Evolutionary conservation across 2,113 vertebrate species (phyloP).

Genomic region (Sakesphorus luctuosus): DNA sequence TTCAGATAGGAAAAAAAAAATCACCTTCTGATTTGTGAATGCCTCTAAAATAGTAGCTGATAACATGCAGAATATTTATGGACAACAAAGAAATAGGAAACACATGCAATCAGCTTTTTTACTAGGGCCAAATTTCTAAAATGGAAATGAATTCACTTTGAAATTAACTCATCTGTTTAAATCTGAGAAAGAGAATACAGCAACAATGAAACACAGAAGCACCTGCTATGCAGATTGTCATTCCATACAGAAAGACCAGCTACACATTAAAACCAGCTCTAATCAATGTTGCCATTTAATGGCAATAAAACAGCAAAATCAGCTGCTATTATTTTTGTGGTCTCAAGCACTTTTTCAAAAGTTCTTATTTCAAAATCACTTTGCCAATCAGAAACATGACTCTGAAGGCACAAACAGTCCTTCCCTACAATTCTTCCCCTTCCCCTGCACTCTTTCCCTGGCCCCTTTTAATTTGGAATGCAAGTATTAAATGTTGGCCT

Average conservation of each 20-base stretch:
- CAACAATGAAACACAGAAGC: background rate
- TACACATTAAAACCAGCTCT: background rate
- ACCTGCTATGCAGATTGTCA: background rate
- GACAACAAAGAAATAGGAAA: background rate
- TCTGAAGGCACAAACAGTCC: background rate
- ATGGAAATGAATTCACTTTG: background rate
- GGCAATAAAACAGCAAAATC: constrained; percentile 5
- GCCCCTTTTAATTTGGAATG: background rate
- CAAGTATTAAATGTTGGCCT: background rate
- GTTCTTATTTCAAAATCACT: background rate
- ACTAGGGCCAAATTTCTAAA: background rate
- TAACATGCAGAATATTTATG: background rate
- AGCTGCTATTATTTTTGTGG: background rate
- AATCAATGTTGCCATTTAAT: background rate
- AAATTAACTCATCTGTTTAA: background rate
- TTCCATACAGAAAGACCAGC: background rate
- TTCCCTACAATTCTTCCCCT: background rate
- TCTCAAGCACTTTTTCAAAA: background rate
- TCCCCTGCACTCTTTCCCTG: background rate
- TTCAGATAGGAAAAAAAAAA: background rate
- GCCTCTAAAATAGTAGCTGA: background rate
- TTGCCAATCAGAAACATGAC: background rate
- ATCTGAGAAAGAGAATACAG: background rate
- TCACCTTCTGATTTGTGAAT: background rate
- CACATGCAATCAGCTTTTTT: background rate